Evolutionary conservation across 2,113 vertebrate genomes (phyloP).

Genomic region (Xiphophorus couchianus): DNA sequence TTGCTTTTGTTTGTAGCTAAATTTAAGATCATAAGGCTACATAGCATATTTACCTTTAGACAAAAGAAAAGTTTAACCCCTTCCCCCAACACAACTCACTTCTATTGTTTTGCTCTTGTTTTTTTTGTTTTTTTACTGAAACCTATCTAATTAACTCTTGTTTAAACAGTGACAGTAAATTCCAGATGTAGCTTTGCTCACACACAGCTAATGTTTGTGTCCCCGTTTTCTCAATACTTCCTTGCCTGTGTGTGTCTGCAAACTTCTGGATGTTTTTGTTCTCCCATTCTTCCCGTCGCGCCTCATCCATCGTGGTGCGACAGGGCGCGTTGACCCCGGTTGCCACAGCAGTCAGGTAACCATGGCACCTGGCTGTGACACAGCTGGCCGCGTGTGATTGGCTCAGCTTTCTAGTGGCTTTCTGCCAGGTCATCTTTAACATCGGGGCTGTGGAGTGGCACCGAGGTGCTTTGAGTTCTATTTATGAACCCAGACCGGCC

Average conservation of each 20-base stretch:
- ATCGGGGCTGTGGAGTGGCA: constrained; percentile 43
- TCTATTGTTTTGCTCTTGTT: constrained; percentile 17
- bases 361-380: constrained; percentile 63
- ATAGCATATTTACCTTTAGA: constrained; percentile 2
- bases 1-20: not conserved
- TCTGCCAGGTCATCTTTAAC: constrained; percentile 67
- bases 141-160: not conserved
- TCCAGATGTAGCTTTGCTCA: constrained; percentile 53
- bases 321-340: constrained; percentile 57
- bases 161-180: constrained; percentile 18
- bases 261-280: constrained; percentile 12
- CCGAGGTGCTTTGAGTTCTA: constrained; percentile 40
- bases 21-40: not conserved
- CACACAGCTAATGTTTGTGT: constrained; percentile 48
- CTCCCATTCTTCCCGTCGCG: not conserved
- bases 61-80: not conserved
- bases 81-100: not conserved
- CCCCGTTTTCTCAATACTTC: constrained; percentile 38
- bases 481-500: constrained; percentile 42
- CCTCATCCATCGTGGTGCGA: constrained; percentile 64
- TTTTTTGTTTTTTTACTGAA: constrained; percentile 11
- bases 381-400: constrained; percentile 63
- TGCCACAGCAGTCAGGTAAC: constrained; percentile 71
- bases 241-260: not conserved
- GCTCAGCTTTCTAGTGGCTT: constrained; percentile 39